These are phyloP conservation scores for Tylochromis polylepis DNA, from an alignment of 2,113 vertebrate genomes.

Conservation along the genomic window DNA sequence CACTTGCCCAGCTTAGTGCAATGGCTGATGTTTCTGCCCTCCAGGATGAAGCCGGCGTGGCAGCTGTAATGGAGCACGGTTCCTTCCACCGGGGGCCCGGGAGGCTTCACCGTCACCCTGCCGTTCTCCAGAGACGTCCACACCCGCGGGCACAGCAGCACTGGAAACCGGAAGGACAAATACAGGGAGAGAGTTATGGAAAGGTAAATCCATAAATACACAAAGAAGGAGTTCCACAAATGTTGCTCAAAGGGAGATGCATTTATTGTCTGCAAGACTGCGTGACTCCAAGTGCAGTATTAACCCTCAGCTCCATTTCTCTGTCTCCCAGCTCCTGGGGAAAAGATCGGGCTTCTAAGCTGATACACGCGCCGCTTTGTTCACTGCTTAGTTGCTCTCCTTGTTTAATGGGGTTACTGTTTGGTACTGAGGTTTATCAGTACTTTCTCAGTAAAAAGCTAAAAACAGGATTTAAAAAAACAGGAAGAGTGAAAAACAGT, in stretches of 20 bases:
- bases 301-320: not conserved
- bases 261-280: not conserved
- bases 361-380: not conserved
- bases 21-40: slow-evolving; percentile 80
- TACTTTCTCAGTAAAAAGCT: not conserved
- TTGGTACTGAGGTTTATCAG: not conserved
- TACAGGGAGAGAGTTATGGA: not conserved
- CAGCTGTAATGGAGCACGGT: slow-evolving; percentile 84
- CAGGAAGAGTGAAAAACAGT: not conserved
- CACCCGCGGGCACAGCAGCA: slow-evolving; percentile 83
- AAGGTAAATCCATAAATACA: not conserved
- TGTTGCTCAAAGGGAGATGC: not conserved
- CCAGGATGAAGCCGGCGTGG: slow-evolving; percentile 83
- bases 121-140: slow-evolving; percentile 92
- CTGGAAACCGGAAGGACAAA: slow-evolving; percentile 51
- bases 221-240: not conserved
- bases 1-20: slow-evolving; percentile 89
- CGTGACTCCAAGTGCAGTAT: not conserved
- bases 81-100: slow-evolving; percentile 83
- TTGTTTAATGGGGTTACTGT: not conserved
- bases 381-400: not conserved
- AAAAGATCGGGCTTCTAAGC: not conserved
- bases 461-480: not conserved
- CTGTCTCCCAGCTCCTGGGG: not conserved
- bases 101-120: slow-evolving; percentile 68